Percentiles rank a stretch among this genome's conserved stretches.
phyloP scores from a whole-genome alignment of 1,140 invertebrate genomes.

The Apis cerana region DNA sequence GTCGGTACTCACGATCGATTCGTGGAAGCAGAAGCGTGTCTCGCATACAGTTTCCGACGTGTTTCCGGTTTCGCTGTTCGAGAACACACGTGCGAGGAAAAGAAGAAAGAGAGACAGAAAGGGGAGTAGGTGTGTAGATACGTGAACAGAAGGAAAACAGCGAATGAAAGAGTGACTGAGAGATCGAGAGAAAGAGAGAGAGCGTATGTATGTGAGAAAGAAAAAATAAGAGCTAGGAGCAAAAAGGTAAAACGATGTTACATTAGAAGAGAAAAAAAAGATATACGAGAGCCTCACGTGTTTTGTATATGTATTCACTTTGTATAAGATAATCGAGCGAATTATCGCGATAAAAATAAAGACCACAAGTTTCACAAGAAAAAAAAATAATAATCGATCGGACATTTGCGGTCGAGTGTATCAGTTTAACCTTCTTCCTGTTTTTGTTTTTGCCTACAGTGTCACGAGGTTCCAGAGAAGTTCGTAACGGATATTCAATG shows the following conservation, averaged over 20 bases:
- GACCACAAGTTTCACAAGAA: constrained; percentile 59
- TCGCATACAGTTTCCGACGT: constrained; percentile 48
- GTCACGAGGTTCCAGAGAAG: constrained; percentile 8
- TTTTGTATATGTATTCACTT: constrained; percentile 69
- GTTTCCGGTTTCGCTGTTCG: constrained; percentile 46
- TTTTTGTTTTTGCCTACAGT: constrained; percentile 42
- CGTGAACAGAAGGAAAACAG: constrained; percentile 34
- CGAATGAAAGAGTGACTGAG: constrained; percentile 55
- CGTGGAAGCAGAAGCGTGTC: constrained; percentile 43
- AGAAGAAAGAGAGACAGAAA: constrained; percentile 29
- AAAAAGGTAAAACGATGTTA: constrained; percentile 10
- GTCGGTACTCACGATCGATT: constrained; percentile 40
- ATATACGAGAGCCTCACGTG: constrained; percentile 52
- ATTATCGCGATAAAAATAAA: constrained; percentile 61
- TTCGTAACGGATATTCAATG: not conserved
- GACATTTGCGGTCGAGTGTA: constrained; percentile 30
- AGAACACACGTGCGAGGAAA: constrained; percentile 23
- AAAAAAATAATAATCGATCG: not conserved
- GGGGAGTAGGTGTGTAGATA: constrained; percentile 50
- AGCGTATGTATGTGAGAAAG: not conserved
- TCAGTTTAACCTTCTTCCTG: constrained; percentile 50
- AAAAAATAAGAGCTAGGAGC: not conserved
- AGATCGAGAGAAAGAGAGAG: constrained; percentile 31
- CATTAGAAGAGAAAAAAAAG: constrained; percentile 23
- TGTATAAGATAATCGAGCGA: constrained; percentile 59